Evolutionary conservation across 2,888 invertebrate genomes (phyloP).

Genomic region (Erebia palarica): DNA sequence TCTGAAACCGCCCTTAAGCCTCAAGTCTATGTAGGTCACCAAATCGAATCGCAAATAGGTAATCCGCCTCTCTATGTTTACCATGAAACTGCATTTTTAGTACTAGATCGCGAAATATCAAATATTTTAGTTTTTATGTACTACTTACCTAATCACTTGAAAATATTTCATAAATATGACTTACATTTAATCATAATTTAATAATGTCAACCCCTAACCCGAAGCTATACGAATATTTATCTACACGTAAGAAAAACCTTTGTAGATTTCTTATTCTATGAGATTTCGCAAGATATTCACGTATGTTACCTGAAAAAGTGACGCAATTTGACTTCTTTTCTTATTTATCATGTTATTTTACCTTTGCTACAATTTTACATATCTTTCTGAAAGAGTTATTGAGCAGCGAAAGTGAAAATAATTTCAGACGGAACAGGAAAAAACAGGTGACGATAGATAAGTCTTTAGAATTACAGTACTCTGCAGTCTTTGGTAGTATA

Average conservation of each 20-base stretch:
- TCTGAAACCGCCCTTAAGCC: no score
- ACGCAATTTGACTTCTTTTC: slow-evolving; percentile 14
- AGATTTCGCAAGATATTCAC: slow-evolving; percentile 9
- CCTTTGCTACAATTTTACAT: background rate
- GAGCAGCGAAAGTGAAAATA: slow-evolving; percentile 15
- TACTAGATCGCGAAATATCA: no score
- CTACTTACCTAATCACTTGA: no score
- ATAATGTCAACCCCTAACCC: slow-evolving; percentile 1
- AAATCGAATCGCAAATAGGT: no score
- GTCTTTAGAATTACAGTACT: no score
- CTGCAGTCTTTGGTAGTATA: no score
- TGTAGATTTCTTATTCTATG: slow-evolving; percentile 9
- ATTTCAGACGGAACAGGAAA: slow-evolving; percentile 1
- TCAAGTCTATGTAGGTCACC: no score
- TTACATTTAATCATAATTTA: background rate
- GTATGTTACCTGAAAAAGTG: slow-evolving; percentile 12
- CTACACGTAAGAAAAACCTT: slow-evolving; percentile 4
- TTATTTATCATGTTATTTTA: slow-evolving; percentile 14
- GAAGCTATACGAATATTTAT: background rate
- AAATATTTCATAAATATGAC: background rate
- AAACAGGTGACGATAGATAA: background rate
- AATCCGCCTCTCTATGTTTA: no score
- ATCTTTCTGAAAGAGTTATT: background rate
- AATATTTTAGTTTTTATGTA: no score
- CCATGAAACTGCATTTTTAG: no score